Conservation (phyloP, 1,140 invertebrate species). For the Ectropis grisescens region DNA sequence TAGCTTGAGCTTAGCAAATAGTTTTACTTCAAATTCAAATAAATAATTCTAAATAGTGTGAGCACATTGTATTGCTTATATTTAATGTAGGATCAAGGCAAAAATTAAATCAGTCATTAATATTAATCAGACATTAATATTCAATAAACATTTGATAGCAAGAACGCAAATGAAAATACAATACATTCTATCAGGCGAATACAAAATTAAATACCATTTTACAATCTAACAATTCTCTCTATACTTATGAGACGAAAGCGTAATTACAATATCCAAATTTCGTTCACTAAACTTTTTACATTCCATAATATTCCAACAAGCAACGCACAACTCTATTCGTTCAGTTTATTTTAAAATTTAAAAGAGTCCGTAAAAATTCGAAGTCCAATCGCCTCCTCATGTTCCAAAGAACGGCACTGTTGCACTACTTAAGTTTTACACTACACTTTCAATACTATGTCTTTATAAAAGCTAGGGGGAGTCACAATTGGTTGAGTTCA, state of each 20-base stretch:
- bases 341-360: constrained; percentile 33
- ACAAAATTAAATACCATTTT: constrained; percentile 12
- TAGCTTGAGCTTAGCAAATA: too few species aligned
- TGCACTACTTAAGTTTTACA: constrained; percentile 10
- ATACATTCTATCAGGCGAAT: too few species aligned
- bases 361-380: constrained; percentile 38
- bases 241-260: constrained; percentile 47
- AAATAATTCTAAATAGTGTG: too few species aligned
- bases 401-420: constrained; percentile 31
- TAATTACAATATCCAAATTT: constrained; percentile 40
- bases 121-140: too few species aligned
- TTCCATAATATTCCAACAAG: constrained; percentile 49
- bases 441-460: constrained; percentile 25
- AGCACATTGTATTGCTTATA: too few species aligned
- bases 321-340: constrained; percentile 43
- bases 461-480: constrained; percentile 23
- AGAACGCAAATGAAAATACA: too few species aligned
- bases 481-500: constrained; percentile 22
- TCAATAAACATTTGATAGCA: too few species aligned
- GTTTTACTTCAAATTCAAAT: too few species aligned
- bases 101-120: too few species aligned
- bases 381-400: constrained; percentile 60
- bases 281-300: constrained; percentile 42
- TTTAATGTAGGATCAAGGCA: too few species aligned
- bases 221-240: constrained; percentile 46